Conservation (phyloP, 2,113 vertebrate species). For the Peromyscus californicus region DNA sequence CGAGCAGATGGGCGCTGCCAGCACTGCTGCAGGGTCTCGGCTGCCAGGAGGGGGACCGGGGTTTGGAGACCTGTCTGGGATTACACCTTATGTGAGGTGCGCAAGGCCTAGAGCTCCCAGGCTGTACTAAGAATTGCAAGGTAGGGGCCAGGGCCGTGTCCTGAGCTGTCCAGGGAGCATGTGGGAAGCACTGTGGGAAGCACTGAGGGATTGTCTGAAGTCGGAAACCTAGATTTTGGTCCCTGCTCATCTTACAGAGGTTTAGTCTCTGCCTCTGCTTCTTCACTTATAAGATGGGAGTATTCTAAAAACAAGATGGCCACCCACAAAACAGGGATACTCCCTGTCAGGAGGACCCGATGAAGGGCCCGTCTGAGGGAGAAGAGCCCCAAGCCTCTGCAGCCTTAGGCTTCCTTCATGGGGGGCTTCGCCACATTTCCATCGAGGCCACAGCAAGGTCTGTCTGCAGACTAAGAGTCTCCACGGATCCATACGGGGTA, state of each 20-base stretch:
- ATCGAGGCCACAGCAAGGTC: not conserved
- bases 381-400: not conserved
- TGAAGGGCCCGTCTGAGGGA: not conserved
- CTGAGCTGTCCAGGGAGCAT: not conserved
- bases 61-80: not conserved
- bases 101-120: not conserved
- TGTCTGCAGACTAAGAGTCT: too few relatives aligned
- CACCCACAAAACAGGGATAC: not conserved
- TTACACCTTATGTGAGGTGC: fast-evolving
- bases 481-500: not conserved
- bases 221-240: not conserved
- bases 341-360: too few relatives aligned
- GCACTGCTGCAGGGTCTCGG: not conserved
- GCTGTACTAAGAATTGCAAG: not conserved
- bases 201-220: fast-evolving
- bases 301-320: not conserved
- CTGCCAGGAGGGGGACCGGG: fast-evolving
- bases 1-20: not conserved
- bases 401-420: not conserved
- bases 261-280: not conserved
- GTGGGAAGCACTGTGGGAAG: fast-evolving
- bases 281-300: not conserved
- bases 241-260: too few relatives aligned
- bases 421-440: not conserved
- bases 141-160: fast-evolving